Evolutionary conservation across 2,888 invertebrate genomes (phyloP), one percentile per base, ranked within the genome.

Genomic region (Acrobasis repandana): DNA sequence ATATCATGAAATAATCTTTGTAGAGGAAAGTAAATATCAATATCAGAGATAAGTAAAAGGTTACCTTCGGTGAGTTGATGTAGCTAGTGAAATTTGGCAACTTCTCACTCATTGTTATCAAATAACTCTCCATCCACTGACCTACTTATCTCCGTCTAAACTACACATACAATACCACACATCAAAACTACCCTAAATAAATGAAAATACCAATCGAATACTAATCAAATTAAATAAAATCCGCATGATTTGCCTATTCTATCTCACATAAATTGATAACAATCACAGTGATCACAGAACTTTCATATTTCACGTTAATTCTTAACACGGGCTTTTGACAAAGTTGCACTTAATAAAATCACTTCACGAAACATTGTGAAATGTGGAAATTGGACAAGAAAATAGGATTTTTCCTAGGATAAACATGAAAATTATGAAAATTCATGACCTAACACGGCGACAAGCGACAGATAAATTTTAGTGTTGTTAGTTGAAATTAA

Each of bases 11-110:
- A 47, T 48, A 34, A 58, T 38, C 38, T 49, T 16, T 58, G 49
- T 20, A 9, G 49, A 36, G 11, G 15, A 15, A 15, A 38, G 49
- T 11, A 16, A 36, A 58, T 50, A 50, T 56, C 63, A 54, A 57
- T 60, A 54, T 59, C 43, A 61, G 43, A 67, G 62, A 67, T 68
- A 64, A 67, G 58, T 50, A 47, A 59, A 65, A 67, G 63, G 63
- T 84, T 78, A 91, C 91, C 85, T 83, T 75, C 62, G 87, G 80
- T 65, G 88, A 82, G 74, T 89, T 89, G 75, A 93, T 88, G 83
- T 93, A 93, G 77, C 93, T 93, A 81, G 89, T 93, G 80, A 93
- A 93, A 80, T 92, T 93, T 71, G 91, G 89, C 63, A 88, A 88
- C 60, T 90, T 92, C 73, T 93, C 93, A 80, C 92, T 92, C 93